phyloP scores from a whole-genome alignment of 2,888 invertebrate species.

The Dryomyza anilis region DNA sequence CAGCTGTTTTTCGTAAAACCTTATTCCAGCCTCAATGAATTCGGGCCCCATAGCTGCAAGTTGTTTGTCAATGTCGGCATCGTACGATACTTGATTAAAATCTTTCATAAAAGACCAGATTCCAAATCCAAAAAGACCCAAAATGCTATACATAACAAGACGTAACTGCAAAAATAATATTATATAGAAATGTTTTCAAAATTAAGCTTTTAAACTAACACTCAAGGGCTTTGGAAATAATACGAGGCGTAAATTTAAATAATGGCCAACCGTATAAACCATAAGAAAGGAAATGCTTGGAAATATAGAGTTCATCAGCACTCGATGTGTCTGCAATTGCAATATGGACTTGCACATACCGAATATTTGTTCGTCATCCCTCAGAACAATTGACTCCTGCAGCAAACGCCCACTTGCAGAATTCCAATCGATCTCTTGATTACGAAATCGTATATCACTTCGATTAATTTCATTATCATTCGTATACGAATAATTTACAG shows the following conservation, averaged over 20 bases:
- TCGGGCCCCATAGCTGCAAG: constrained; percentile 66
- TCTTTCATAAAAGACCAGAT: constrained; percentile 72
- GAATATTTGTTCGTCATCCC: constrained; percentile 79
- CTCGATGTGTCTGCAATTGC: constrained; percentile 66
- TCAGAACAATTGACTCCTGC: constrained; percentile 71
- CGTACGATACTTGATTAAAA: constrained; percentile 67
- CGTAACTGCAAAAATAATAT: constrained; percentile 48
- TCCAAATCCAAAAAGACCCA: constrained; percentile 66
- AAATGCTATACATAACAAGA: constrained; percentile 64
- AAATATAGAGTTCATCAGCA: constrained; percentile 66
- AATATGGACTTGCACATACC: constrained; percentile 78
- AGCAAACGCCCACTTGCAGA: constrained; percentile 69
- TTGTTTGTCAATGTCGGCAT: constrained; percentile 68
- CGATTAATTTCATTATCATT: constrained; percentile 65
- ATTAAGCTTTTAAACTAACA: constrained; percentile 43
- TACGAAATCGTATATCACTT: constrained; percentile 67
- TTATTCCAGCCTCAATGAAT: constrained; percentile 74
- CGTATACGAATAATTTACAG: constrained; percentile 71
- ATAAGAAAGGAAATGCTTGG: constrained; percentile 63
- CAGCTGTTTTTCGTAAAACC: constrained; percentile 76
- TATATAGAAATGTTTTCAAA: not conserved
- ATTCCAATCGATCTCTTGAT: constrained; percentile 70
- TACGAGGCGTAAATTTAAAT: constrained; percentile 65
- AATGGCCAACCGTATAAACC: constrained; percentile 64
- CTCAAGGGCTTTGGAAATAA: constrained; percentile 65